phyloP scores from a whole-genome alignment of 2,113 vertebrate species.

The Himantopus leucocephalus region DNA sequence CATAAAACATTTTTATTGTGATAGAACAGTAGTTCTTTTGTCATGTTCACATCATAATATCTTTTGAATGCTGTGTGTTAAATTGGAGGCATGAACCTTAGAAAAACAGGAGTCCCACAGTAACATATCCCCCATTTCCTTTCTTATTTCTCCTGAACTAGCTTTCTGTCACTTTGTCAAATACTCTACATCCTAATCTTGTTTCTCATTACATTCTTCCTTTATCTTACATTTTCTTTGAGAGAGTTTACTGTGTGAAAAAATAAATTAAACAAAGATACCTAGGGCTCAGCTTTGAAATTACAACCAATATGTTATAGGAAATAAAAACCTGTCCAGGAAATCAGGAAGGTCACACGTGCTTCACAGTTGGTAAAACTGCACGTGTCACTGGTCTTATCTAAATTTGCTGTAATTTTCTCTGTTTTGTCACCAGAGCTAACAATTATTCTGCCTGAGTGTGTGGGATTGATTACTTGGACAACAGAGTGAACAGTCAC shows the following conservation, averaged over 20 bases:
- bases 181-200: background rate
- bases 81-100: background rate
- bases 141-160: background rate
- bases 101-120: background rate
- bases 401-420: background rate
- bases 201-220: background rate
- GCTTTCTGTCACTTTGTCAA: background rate
- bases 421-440: background rate
- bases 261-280: background rate
- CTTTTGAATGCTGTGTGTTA: background rate
- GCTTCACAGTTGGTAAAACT: background rate
- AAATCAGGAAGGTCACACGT: background rate
- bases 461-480: background rate
- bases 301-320: background rate
- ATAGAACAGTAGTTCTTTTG: background rate
- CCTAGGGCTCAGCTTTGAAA: background rate
- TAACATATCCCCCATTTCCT: background rate
- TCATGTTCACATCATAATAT: background rate
- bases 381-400: background rate
- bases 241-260: background rate
- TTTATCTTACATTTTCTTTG: background rate
- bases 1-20: background rate
- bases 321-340: background rate
- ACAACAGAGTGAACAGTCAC: background rate
- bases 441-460: background rate